Conservation (phyloP, 2,113 vertebrate species). For the Plectropomus leopardus region DNA sequence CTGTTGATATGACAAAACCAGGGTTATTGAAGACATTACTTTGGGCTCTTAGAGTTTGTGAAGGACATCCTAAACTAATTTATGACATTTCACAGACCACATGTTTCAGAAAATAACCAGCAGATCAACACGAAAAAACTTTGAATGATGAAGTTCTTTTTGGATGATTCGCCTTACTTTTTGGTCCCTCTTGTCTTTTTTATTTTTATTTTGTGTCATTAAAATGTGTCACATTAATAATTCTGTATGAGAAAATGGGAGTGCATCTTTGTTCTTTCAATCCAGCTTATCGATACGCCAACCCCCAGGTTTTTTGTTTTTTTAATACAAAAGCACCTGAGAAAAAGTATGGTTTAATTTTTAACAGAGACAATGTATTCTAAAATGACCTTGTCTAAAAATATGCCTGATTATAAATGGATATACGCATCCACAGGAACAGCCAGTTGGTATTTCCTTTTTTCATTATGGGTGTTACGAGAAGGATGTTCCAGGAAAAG, state of each 20-base stretch:
- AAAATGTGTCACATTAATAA: neutral
- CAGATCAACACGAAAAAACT: neutral
- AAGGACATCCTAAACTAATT: neutral
- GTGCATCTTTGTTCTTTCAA: neutral
- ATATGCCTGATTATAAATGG: conserved; percentile 41
- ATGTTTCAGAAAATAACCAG: neutral
- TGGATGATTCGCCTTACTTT: neutral
- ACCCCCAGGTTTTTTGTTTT: neutral
- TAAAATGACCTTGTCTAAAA: conserved; percentile 41
- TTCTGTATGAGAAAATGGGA: neutral
- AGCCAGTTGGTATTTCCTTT: conserved; percentile 49
- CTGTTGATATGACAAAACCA: neutral
- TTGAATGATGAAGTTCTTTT: neutral
- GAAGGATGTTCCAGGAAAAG: conserved; percentile 13
- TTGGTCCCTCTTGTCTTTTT: conserved; percentile 2
- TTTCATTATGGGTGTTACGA: conserved; percentile 27
- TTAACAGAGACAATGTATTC: neutral
- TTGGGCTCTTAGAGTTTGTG: neutral
- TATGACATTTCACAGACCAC: neutral
- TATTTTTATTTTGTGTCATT: neutral
- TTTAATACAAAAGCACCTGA: conserved; percentile 15
- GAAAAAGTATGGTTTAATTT: neutral
- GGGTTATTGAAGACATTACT: neutral
- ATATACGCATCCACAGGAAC: conserved; percentile 3
- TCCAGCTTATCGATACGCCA: neutral